Evolutionary conservation across 2,797 vertebrate species (phyloP), one percentile per base, ranked within the genome.

Genomic region (Rhynchonycteris naso): DNA sequence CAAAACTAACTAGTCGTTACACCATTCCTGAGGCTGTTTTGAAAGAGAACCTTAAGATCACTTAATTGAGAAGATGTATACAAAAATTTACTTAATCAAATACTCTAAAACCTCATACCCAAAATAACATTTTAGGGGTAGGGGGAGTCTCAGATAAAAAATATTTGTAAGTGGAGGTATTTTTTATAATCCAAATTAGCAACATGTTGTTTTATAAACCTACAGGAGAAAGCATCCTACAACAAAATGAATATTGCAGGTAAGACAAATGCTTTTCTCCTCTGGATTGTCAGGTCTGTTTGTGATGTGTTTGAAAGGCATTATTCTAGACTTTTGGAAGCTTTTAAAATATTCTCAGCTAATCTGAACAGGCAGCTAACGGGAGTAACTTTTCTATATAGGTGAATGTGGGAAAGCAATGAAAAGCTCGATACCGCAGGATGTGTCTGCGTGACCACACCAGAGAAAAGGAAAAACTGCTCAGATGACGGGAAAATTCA

Each of bases 351-450:
- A 97, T 98, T 98, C 96, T 97, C 93, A 95, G 97, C 97, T 98
- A 97, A 98, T 96, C 98, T 97, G 96, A 83, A 87, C 82, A 95
- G 96, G 92, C 14, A 0, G 96, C 93, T 97, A 93, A 95, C 95
- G 63, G 80, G 90, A 96, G 78, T 91, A 81, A 97, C 99, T 98
- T 98, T 98, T 99, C 98, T 98, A 98, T 98, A 97, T 96, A 98
- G 98, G 97, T 97, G 98, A 98, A 96, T 90, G 1, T 97, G 97
- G 98, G 98, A 98, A 99, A 98, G 97, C 98, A 98, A 98, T 97
- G 95, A 98, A 98, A 98, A 98, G 98, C 98, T 98, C 98, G 98
- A 98, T 98, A 98, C 98, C 98, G 38, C 98, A 98, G 98, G 98
- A 98, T 98, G 66, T 98, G 98, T 93, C 98, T 98, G 98, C 97